A percentile compares a stretch with the other conserved stretches of the same genome.
phyloP scores from a whole-genome alignment of 2,888 invertebrate genomes.

The Xestia sexstrigata region DNA sequence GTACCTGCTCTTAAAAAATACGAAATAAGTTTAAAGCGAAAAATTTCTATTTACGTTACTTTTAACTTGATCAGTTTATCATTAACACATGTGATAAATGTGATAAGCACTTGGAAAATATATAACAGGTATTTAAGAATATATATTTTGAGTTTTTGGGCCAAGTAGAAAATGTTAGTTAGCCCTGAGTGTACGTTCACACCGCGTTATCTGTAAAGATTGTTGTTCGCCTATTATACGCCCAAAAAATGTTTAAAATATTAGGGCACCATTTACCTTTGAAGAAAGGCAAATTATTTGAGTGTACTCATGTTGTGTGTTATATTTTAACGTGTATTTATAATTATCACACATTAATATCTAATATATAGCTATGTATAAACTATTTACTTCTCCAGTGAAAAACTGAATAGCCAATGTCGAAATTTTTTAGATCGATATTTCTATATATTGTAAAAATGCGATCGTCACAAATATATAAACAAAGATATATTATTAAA shows the following conservation, averaged over 20 bases:
- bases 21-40: conserved; percentile 21
- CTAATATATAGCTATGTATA: conserved; percentile 17
- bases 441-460: conserved; percentile 24
- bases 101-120: conserved; percentile 41
- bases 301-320: conserved; percentile 40
- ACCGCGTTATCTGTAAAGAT: conserved; percentile 23
- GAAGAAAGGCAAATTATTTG: conserved; percentile 18
- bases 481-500: neutral
- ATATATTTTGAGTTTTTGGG: conserved; percentile 46
- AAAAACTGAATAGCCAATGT: conserved; percentile 29
- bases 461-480: conserved; percentile 29
- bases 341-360: conserved; percentile 48
- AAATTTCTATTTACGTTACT: conserved; percentile 20
- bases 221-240: conserved; percentile 12
- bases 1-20: conserved; percentile 66
- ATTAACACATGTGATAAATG: conserved; percentile 38
- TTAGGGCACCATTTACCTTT: conserved; percentile 36
- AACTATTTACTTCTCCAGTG: conserved; percentile 32
- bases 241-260: conserved; percentile 14
- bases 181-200: conserved; percentile 31
- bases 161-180: conserved; percentile 4
- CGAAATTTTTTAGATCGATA: conserved; percentile 37
- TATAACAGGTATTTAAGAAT: conserved; percentile 10
- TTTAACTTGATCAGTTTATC: conserved; percentile 30
- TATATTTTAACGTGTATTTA: conserved; percentile 30